phyloP scores from a whole-genome alignment of 2,113 vertebrate genomes.

The Gavia stellata region DNA sequence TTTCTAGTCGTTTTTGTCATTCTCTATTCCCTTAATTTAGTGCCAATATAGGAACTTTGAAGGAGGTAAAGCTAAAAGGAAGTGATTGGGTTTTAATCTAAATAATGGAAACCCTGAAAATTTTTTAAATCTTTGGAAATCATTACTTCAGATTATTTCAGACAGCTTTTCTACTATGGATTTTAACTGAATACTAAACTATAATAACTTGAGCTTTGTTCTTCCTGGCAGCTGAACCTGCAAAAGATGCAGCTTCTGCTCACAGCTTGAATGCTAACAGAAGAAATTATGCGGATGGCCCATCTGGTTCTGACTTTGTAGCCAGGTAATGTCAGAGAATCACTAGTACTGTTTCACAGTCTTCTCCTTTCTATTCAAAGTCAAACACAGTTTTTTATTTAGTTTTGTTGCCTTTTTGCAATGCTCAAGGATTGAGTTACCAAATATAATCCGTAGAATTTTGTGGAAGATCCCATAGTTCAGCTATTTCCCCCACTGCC shows the following conservation, averaged over 20 bases:
- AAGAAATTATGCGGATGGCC: slow-evolving; percentile 77
- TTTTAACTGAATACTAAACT: not conserved
- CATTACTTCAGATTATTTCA: not conserved
- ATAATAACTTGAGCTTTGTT: not conserved
- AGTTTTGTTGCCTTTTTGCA: not conserved
- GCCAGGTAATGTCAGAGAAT: slow-evolving; percentile 59
- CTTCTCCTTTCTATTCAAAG: not conserved
- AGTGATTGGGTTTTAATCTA: not conserved
- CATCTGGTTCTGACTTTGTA: slow-evolving; percentile 54
- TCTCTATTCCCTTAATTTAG: not conserved
- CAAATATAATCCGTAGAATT: not conserved
- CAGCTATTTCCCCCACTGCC: not conserved
- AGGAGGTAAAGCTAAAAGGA: not conserved
- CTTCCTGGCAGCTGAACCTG: slow-evolving; percentile 58
- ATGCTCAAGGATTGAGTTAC: not conserved
- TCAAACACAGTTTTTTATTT: not conserved
- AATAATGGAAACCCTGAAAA: not conserved
- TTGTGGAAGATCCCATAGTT: not conserved
- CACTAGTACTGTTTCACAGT: not conserved
- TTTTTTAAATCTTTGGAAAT: not conserved
- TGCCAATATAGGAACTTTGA: not conserved
- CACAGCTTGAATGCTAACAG: slow-evolving; percentile 81
- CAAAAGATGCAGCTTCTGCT: slow-evolving; percentile 73
- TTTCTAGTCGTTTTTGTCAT: not conserved
- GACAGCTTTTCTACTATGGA: not conserved